Base-by-base conservation (phyloP, 2,888 invertebrate species). In the Labia minor region DNA sequence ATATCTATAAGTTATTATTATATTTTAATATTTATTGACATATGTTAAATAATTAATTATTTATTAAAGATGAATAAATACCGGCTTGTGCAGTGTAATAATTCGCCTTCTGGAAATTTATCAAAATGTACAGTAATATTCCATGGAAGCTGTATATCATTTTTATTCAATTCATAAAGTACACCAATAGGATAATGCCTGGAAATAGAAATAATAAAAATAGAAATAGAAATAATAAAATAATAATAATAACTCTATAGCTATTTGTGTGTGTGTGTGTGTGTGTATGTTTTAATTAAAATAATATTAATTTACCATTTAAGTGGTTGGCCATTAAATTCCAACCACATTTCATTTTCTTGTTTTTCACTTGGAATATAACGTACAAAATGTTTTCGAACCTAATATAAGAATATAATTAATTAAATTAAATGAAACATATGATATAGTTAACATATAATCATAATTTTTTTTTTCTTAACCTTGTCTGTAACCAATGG, bases 401-500 rank as follows among this genome's bases (percentile, higher is more conserved):
- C 89, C 91, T 91, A 74, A 2, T n/a, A n/a, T 69, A 79, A 77
- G 16, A 70, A 67, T 68, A 68, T 68, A 70, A 68, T 19, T 67
- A 14, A 61, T 65, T 63, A 6, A 20, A 65, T 37, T 66, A 26
- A n/a, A n/a, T n/a, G n/a, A n/a, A n/a, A 66, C 49, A 49, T 37
- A 67, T 64, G 63, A n/a, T 19, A 10, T 11, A 65, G 65, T n/a
- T 19, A 26, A n/a, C 21, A 64, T 1, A 1, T 19, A 19, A 37
- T n/a, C 21, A 14, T 6, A 66, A 19, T 19, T 10, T 21, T 33
- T 63, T 16, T 64, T 63, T 68, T 68, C 72, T 75, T 77, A 77
- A 93, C 94, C 86, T 95, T 97, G 75, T 97, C 96, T 21, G 91
- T 93, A 67, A 95, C 93, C 67, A 97, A 81, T 63, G 96, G 95